Base-by-base conservation (phyloP, 2,797 vertebrate species). In the Borostomias antarcticus region DNA sequence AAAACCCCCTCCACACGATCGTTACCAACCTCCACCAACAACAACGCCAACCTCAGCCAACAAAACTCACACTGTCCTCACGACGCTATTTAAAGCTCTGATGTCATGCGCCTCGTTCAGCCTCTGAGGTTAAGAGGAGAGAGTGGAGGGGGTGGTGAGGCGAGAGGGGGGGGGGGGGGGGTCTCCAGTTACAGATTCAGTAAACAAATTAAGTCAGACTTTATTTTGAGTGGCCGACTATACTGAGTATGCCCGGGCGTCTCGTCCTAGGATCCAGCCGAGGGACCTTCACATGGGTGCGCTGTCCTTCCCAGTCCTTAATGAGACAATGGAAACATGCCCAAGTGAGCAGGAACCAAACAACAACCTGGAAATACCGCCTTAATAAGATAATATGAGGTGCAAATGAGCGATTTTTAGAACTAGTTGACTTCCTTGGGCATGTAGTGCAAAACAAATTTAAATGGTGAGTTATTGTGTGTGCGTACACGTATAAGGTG, bases 121-220 rank as follows among this genome's bases (percentile, higher is more conserved):
- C 77, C 23, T 78, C 28, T 61, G 75, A 84, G 86, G 75, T 82
- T 85, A 81, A 84, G 81, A 64, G 71, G 81, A 84, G 73, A 77
- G 70, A 76, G 70, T 81, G 71, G 40, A 62, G 71, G 75, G 82
- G 82, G 81, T 83, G 73, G 76, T 69, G 74, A 70, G 81, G 71
- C 40, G 53, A 5, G 56, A 54, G 29, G 73, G 7, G 69, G 85
- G 76, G 74, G 71, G 8, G 64, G 84, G 75, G 66, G 43, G 43
- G 81, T 83, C 79, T 82, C 65, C 29, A 66, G 45, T 52, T 57
- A 79, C 83, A 81, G 82, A 85, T 85, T 85, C 84, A 86, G 88
- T 88, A 85, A 92, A 90, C 87, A 90, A 87, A 90, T 90, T 78
- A 89, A 89, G 86, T 91, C 88, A 88, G 85, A 85, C 81, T 88